phyloP scores from a whole-genome alignment of 2,888 invertebrate species.

The Drosophila diplacantha region DNA sequence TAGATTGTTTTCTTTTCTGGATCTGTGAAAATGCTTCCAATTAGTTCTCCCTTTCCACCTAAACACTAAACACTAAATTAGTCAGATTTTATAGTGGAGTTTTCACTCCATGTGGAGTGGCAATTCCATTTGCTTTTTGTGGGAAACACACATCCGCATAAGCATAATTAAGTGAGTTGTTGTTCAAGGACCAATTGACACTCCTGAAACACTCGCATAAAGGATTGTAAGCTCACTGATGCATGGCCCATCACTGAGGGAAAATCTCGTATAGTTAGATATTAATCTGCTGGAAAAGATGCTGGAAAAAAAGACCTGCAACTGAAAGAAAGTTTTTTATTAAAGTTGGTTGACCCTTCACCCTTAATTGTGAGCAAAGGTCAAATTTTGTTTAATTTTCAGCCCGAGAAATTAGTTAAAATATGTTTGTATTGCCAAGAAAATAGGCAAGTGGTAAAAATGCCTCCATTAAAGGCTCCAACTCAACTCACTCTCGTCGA shows the following conservation, averaged over 20 bases:
- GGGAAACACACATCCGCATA: slow-evolving; percentile 12
- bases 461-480: not conserved
- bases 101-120: not conserved
- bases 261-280: not conserved
- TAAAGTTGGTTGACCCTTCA: not conserved
- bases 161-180: slow-evolving; percentile 58
- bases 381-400: too few relatives aligned
- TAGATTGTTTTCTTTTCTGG: too few relatives aligned
- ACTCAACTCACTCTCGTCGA: not conserved
- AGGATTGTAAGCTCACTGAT: slow-evolving; percentile 12
- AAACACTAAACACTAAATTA: not conserved
- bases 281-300: not conserved
- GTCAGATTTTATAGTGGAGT: not conserved
- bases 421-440: not conserved
- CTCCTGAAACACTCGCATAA: slow-evolving; percentile 13
- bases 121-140: not conserved
- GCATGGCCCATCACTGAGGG: slow-evolving; percentile 15
- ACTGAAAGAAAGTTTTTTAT: not conserved
- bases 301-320: not conserved
- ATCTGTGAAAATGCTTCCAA: not conserved
- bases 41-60: not conserved
- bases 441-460: not conserved
- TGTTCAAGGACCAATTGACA: slow-evolving; percentile 56
- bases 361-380: too few relatives aligned
- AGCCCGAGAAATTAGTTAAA: too few relatives aligned